Base-by-base conservation (phyloP, 2,113 vertebrate genomes). In the Haemorhous mexicanus region DNA sequence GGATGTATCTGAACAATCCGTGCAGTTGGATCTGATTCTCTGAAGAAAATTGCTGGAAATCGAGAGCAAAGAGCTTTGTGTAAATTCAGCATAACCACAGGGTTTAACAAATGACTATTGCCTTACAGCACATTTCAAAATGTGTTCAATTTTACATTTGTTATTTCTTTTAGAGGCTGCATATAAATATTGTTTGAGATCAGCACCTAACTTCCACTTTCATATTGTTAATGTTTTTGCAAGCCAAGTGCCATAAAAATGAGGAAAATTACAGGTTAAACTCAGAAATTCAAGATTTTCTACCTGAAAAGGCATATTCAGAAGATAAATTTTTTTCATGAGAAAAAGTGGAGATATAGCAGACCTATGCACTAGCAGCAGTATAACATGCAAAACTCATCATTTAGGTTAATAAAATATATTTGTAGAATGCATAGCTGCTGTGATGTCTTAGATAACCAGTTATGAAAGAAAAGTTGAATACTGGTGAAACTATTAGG, bases 401-500 rank as follows among this genome's bases (percentile, higher is more conserved):
- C 66, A 87, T 64, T 68, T 69, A 44, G 18, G 28, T 37, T 53
- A 77, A 66, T 67, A 88, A 85, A 70, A 84, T 43, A 55, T 12
- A 56, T 33, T 89, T 85, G 56, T 37, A 87, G 84, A 95, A 81
- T 28, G 17, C 39, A 41, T 11, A 68, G 68, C 39, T 80, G 52
- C 52, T 73, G 49, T 37, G 49, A 58, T 76, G 18, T n/a, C 75
- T 84, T 49, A 72, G 59, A 50, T 23, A 95, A 87, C 93, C 66
- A 72, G 33, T 50, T 94, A 90, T 11, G 8, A 78, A 90, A 69
- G 79, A 52, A 83, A 66, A 90, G 64, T 33, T 3, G 6, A 93
- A 67, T 61, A 78, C n/a, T 75, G 23, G 62, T 95, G 72, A 89
- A 96, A 62, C 11, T 52, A 97, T 59, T 86, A 96, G 89, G 92